Evolutionary conservation across 2,797 vertebrate genomes (phyloP).

Genomic region (Gobionotothen gibberifrons): DNA sequence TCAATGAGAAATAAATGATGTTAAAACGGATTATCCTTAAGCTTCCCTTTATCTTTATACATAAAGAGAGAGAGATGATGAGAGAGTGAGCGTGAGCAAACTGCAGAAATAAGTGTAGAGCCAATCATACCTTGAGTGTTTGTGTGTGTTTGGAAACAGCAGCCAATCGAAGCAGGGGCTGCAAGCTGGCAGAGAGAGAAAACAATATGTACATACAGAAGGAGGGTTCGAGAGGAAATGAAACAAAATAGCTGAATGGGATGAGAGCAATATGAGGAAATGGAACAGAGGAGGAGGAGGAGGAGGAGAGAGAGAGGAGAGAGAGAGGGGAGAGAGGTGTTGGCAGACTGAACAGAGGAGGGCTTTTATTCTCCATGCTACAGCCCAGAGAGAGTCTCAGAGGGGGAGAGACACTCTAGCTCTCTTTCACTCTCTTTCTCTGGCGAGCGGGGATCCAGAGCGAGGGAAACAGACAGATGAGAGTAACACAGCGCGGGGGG

Average conservation of each 20-base stretch:
- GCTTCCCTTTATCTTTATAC: no score
- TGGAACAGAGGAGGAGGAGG: background rate
- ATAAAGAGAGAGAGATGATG: background rate
- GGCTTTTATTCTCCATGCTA: constrained; percentile 32
- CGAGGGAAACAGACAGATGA: constrained; percentile 30
- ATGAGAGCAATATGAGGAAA: background rate
- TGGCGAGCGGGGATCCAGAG: constrained; percentile 7
- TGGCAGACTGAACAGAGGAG: constrained; percentile 32
- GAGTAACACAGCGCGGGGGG: constrained; percentile 31
- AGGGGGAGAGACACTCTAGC: constrained; percentile 32
- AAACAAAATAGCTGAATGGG: constrained; percentile 3
- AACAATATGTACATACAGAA: background rate
- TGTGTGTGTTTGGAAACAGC: background rate
- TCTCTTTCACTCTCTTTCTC: constrained; percentile 22
- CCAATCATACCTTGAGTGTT: background rate
- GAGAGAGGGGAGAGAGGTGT: constrained; percentile 22
- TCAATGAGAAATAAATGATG: background rate
- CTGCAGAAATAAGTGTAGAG: background rate
- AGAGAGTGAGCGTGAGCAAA: background rate
- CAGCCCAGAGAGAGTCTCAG: constrained; percentile 28
- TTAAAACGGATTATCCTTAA: no score
- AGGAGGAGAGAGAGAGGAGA: background rate
- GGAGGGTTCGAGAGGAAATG: background rate
- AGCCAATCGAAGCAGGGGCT: constrained; percentile 9
- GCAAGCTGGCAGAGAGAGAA: background rate